A percentile compares a stretch with the other conserved stretches of the same genome.
phyloP scores from a whole-genome alignment of 2,113 vertebrate species.

The Mirounga angustirostris region DNA sequence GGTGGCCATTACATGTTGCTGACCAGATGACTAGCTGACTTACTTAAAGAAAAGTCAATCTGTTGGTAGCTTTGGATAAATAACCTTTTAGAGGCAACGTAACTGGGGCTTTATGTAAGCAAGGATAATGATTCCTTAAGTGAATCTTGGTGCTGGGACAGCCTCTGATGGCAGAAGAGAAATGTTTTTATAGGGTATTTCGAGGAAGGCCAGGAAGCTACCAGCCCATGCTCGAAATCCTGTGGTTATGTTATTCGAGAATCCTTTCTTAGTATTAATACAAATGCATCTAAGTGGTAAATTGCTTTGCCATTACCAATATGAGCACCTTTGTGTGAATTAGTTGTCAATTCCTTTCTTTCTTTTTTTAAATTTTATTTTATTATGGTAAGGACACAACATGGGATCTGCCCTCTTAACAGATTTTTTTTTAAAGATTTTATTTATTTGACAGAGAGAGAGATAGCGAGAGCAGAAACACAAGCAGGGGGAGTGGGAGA shows the following conservation, averaged over 20 bases:
- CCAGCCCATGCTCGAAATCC: background rate
- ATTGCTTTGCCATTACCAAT: background rate
- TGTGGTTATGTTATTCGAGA: rapidly evolving
- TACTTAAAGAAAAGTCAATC: background rate
- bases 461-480: too few relatives aligned
- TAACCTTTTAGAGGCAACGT: background rate
- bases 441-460: too few relatives aligned
- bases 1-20: background rate
- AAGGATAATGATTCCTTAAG: background rate
- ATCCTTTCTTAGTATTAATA: background rate
- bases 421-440: too few relatives aligned
- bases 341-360: background rate
- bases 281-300: background rate
- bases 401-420: background rate
- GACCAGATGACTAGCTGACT: background rate
- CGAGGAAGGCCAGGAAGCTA: background rate
- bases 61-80: background rate
- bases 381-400: background rate
- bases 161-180: background rate
- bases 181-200: background rate
- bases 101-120: background rate
- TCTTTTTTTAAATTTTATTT: background rate
- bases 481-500: too few relatives aligned
- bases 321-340: background rate
- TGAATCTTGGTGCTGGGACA: background rate